Percentiles rank a stretch among this genome's conserved stretches.
Evolutionary conservation across 2,888 invertebrate genomes (phyloP).

Genomic region (Temnothorax unifasciatus): DNA sequence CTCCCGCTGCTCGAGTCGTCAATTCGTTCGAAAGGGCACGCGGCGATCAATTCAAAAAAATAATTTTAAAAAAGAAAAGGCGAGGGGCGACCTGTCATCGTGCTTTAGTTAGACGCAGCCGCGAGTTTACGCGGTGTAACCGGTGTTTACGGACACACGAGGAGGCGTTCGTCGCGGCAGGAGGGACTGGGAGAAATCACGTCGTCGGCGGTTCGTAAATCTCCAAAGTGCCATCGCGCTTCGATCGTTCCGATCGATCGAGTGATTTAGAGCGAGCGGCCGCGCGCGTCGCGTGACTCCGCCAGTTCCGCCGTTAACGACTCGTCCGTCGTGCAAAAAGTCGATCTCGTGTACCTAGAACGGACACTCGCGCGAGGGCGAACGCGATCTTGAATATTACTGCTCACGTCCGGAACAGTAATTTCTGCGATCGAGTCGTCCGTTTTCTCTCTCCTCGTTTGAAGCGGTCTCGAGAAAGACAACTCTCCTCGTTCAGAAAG

Average conservation of each 20-base stretch:
- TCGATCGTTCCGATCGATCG: slow-evolving; percentile 60
- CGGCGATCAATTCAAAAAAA: background rate
- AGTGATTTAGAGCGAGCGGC: slow-evolving; percentile 61
- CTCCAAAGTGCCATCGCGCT: slow-evolving; percentile 44
- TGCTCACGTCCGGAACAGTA: slow-evolving; percentile 62
- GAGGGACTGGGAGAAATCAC: background rate
- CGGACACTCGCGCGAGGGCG: slow-evolving; percentile 21
- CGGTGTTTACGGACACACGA: slow-evolving; percentile 27
- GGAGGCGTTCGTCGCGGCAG: background rate
- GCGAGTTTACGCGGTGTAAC: slow-evolving; percentile 13
- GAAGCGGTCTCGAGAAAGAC: background rate
- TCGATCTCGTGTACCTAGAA: slow-evolving; percentile 48
- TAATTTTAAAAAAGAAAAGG: background rate
- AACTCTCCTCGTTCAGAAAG: background rate
- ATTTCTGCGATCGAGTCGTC: slow-evolving; percentile 56
- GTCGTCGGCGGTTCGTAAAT: slow-evolving; percentile 29
- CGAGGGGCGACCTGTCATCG: slow-evolving; percentile 1
- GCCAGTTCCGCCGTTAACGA: slow-evolving; percentile 69
- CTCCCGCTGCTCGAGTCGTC: background rate
- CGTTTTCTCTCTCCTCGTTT: background rate
- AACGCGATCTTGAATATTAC: slow-evolving; percentile 70
- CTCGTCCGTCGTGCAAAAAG: slow-evolving; percentile 58
- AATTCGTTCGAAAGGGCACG: background rate
- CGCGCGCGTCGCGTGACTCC: slow-evolving; percentile 73
- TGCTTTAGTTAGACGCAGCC: slow-evolving; percentile 2